These are phyloP conservation scores for Rhadinocentrus ornatus DNA, from an alignment of 2,797 vertebrate genomes.

Conservation along the genomic window DNA sequence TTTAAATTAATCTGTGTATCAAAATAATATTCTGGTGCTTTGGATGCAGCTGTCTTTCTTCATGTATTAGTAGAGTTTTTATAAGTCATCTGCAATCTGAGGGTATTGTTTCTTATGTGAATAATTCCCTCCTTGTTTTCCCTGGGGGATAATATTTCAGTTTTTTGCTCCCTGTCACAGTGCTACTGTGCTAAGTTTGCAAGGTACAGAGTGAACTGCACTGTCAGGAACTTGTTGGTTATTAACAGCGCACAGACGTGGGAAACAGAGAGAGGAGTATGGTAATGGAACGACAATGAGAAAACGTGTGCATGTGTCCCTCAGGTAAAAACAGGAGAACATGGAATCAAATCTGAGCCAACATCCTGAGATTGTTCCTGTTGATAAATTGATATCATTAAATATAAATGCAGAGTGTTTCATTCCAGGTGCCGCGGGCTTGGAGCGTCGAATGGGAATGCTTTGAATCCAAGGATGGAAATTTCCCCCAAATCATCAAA, in stretches of 20 bases:
- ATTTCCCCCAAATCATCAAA: slow-evolving; percentile 88
- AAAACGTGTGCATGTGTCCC: slow-evolving; percentile 73
- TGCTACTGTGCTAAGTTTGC: slow-evolving; percentile 1
- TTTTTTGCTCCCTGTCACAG: neutral
- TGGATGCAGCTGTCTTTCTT: neutral
- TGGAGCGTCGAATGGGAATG: slow-evolving; percentile 71
- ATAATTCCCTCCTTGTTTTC: neutral
- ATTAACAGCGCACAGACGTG: slow-evolving; percentile 44
- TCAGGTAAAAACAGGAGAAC: slow-evolving; percentile 84
- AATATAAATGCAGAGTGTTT: slow-evolving; percentile 84
- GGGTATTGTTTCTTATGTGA: neutral
- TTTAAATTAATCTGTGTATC: slow-evolving; percentile 1
- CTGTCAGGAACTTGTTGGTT: slow-evolving; percentile 70
- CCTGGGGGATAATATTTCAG: neutral
- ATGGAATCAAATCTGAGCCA: slow-evolving; percentile 83
- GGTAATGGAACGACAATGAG: slow-evolving; percentile 56
- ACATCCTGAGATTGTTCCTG: slow-evolving; percentile 85
- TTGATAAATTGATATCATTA: slow-evolving; percentile 88
- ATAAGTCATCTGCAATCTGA: neutral
- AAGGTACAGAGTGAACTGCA: slow-evolving; percentile 42
- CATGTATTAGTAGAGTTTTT: neutral
- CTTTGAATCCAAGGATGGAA: slow-evolving; percentile 84
- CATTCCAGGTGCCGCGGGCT: slow-evolving; percentile 79
- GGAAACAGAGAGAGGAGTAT: slow-evolving; percentile 41
- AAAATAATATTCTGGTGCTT: neutral